These are phyloP conservation scores for Ladona fulva DNA, from an alignment of 1,140 invertebrate genomes.

Conservation along the genomic window DNA sequence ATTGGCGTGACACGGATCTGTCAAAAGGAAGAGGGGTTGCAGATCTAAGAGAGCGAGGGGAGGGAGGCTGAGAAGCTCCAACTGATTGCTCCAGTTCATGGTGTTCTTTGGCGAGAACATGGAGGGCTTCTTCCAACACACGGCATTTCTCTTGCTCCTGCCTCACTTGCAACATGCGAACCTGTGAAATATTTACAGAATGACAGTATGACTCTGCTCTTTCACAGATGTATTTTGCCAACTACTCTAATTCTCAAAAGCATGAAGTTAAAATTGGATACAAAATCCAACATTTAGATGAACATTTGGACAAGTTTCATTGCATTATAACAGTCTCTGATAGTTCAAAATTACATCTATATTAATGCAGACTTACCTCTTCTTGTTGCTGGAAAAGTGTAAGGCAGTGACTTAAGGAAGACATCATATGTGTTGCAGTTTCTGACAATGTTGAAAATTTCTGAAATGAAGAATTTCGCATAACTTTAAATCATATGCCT, in stretches of 20 bases:
- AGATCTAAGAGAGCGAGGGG: constrained; percentile 37
- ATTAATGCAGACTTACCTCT: constrained; percentile 35
- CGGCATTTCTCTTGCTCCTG: constrained; percentile 51
- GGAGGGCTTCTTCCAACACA: constrained; percentile 56
- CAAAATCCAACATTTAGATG: too few species aligned
- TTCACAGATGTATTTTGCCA: too few species aligned
- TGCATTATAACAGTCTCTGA: too few species aligned
- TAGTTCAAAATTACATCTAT: too few species aligned
- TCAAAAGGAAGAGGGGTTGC: neutral
- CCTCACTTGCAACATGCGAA: constrained; percentile 2
- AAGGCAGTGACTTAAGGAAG: constrained; percentile 39
- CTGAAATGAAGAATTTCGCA: constrained; percentile 21
- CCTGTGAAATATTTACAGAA: neutral
- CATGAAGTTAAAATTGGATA: too few species aligned
- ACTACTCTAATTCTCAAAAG: too few species aligned
- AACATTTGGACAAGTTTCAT: too few species aligned
- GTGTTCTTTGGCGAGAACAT: constrained; percentile 56
- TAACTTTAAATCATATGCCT: too few species aligned
- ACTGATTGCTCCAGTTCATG: constrained; percentile 54
- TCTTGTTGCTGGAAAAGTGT: constrained; percentile 43
- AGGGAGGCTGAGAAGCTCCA: constrained; percentile 32
- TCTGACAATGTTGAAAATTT: constrained; percentile 27
- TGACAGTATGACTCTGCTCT: too few species aligned
- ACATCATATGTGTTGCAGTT: constrained; percentile 34
- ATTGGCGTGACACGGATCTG: neutral